Percentiles rank a stretch among this genome's conserved stretches.
Conservation (phyloP, 92 coral and sea anemone genomes). For the Porites evermanni region DNA sequence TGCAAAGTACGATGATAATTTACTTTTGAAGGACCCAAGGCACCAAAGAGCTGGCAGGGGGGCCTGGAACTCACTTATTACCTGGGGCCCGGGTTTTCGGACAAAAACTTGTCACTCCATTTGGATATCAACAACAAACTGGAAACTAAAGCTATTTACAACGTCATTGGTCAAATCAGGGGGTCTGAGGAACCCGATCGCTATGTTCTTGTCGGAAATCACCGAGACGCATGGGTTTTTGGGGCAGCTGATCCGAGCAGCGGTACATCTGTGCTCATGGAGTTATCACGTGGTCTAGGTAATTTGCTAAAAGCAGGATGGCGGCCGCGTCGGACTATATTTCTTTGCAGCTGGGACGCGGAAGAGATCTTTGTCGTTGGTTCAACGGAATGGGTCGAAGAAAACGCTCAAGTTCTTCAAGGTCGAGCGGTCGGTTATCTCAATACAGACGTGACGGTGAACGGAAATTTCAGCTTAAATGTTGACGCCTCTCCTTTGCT, state of each 20-base stretch:
- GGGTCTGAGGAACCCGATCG: slow-evolving; percentile 97
- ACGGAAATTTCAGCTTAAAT: slow-evolving; percentile 84
- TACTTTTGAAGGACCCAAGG: slow-evolving; percentile 66
- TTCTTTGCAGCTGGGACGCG: slow-evolving; percentile 98
- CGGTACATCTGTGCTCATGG: slow-evolving; percentile 94
- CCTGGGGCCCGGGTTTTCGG: slow-evolving; percentile 88
- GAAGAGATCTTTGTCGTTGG: slow-evolving; percentile 90
- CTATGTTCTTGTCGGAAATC: slow-evolving; percentile 94
- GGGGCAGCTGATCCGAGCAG: slow-evolving; percentile 97
- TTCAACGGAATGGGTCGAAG: slow-evolving; percentile 95
- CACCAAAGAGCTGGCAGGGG: slow-evolving; percentile 83
- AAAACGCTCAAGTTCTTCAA: slow-evolving; percentile 76
- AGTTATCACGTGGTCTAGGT: slow-evolving; percentile 94
- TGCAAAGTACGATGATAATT: not conserved
- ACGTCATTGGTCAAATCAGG: slow-evolving; percentile 90
- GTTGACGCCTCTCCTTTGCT: slow-evolving; percentile 86
- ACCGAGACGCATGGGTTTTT: slow-evolving; percentile 97
- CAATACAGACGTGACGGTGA: slow-evolving; percentile 87
- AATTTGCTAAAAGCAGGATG: slow-evolving; percentile 80
- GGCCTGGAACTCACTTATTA: slow-evolving; percentile 68
- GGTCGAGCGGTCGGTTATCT: slow-evolving; percentile 92
- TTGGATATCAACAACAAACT: slow-evolving; percentile 63
- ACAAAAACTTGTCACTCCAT: slow-evolving; percentile 50
- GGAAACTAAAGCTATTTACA: slow-evolving; percentile 64
- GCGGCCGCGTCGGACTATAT: slow-evolving; percentile 97